phyloP scores from a whole-genome alignment of 2,797 vertebrate species.

The Eutrigla gurnardus region DNA sequence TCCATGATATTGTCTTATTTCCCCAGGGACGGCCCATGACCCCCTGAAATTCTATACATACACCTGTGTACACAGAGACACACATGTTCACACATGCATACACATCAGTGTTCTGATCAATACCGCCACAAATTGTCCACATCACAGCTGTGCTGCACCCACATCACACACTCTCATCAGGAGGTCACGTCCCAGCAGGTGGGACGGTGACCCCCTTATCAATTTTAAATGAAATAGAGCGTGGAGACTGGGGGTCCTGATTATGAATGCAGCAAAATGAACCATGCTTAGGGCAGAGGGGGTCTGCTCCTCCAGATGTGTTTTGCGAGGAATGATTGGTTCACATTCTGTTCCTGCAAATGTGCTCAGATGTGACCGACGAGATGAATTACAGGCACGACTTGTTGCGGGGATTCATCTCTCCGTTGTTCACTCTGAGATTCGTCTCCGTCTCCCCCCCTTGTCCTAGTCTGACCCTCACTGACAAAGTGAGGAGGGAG shows the following conservation, averaged over 20 bases:
- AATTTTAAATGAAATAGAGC: constrained; percentile 62
- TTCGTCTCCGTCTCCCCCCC: neutral
- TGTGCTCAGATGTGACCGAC: constrained; percentile 31
- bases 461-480: constrained; percentile 46
- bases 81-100: constrained; percentile 22
- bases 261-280: constrained; percentile 67
- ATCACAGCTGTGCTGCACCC: constrained; percentile 31
- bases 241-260: constrained; percentile 34
- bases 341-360: constrained; percentile 43
- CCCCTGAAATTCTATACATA: constrained; percentile 53
- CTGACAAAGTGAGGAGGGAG: neutral
- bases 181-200: constrained; percentile 59
- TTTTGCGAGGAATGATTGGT: constrained; percentile 53
- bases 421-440: constrained; percentile 37
- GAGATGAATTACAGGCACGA: constrained; percentile 50
- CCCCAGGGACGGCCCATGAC: constrained; percentile 62
- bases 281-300: constrained; percentile 39
- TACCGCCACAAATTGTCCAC: constrained; percentile 51
- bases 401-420: constrained; percentile 34
- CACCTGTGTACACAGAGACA: constrained; percentile 44
- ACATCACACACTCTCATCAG: constrained; percentile 41
- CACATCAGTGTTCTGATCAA: constrained; percentile 58
- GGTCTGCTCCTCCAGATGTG: constrained; percentile 36
- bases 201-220: constrained; percentile 54
- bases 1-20: constrained; percentile 68